These are phyloP conservation scores for Macrotrachela quadricornifera DNA, from an alignment of 1,140 invertebrate species.

Conservation along the genomic window DNA sequence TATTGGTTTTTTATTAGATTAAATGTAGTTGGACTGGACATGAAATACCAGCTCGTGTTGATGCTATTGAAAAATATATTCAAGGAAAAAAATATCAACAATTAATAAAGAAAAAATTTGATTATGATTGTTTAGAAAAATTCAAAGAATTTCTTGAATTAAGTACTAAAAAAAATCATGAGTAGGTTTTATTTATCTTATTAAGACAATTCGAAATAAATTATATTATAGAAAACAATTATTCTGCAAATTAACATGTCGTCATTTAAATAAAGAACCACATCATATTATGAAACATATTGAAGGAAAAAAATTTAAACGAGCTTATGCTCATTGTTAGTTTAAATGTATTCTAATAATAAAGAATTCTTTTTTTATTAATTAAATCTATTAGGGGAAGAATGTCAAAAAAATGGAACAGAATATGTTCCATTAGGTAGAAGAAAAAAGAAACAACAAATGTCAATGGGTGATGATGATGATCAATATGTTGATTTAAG, in stretches of 20 bases:
- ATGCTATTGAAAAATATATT: slow-evolving; percentile 16
- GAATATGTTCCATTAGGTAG: slow-evolving; percentile 7
- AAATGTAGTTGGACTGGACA: slow-evolving; percentile 19
- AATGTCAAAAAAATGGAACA: slow-evolving; percentile 6
- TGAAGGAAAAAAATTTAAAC: slow-evolving; percentile 16
- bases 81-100: slow-evolving; percentile 19
- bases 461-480: neutral
- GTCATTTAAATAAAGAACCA: slow-evolving; percentile 15
- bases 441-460: neutral
- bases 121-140: slow-evolving; percentile 12
- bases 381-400: neutral
- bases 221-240: slow-evolving; percentile 15
- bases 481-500: neutral
- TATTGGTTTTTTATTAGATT: slow-evolving; percentile 14
- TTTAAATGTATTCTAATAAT: neutral
- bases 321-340: slow-evolving; percentile 18
- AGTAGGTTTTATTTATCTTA: too few species aligned
- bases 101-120: slow-evolving; percentile 12
- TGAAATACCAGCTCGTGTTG: slow-evolving; percentile 17
- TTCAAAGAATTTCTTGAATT: slow-evolving; percentile 17
- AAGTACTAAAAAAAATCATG: slow-evolving; percentile 15
- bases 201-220: neutral
- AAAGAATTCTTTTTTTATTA: neutral
- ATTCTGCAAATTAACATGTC: slow-evolving; percentile 18
- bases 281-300: slow-evolving; percentile 18